phyloP scores from a whole-genome alignment of 1,140 invertebrate genomes.

The Himalopsyche phryganea region DNA sequence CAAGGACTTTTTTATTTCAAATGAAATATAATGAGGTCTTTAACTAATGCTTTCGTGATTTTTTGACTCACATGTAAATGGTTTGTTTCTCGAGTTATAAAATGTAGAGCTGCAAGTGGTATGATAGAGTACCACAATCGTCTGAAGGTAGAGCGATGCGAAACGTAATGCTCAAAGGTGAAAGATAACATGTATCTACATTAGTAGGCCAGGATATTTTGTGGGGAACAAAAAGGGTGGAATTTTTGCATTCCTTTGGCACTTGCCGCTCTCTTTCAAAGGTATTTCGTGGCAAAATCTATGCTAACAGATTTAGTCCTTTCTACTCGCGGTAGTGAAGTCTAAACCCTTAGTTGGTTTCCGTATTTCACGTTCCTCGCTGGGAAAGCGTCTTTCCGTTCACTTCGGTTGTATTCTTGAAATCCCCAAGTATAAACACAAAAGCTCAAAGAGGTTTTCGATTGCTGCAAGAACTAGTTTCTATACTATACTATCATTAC shows the following conservation, averaged over 20 bases:
- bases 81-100: too few relatives aligned
- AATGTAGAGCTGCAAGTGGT: not conserved
- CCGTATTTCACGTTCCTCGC: not conserved
- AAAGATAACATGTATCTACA: slow-evolving; percentile 19
- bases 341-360: not conserved
- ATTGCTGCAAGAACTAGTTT: not conserved
- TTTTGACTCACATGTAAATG: too few relatives aligned
- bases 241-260: slow-evolving; percentile 28
- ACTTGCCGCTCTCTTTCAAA: slow-evolving; percentile 10
- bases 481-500: not conserved
- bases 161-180: slow-evolving; percentile 16
- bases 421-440: not conserved
- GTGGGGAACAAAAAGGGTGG: slow-evolving; percentile 14
- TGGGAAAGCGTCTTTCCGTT: too few relatives aligned
- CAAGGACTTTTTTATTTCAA: too few relatives aligned
- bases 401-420: too few relatives aligned
- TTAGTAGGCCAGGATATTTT: slow-evolving; percentile 13
- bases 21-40: too few relatives aligned
- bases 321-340: too few relatives aligned
- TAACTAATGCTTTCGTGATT: too few relatives aligned
- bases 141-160: not conserved
- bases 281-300: slow-evolving; percentile 25
- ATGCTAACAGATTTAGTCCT: slow-evolving; percentile 23
- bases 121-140: not conserved
- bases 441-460: not conserved